Base-by-base conservation (phyloP, 2,797 vertebrate genomes). In the Sebastes cheni region DNA sequence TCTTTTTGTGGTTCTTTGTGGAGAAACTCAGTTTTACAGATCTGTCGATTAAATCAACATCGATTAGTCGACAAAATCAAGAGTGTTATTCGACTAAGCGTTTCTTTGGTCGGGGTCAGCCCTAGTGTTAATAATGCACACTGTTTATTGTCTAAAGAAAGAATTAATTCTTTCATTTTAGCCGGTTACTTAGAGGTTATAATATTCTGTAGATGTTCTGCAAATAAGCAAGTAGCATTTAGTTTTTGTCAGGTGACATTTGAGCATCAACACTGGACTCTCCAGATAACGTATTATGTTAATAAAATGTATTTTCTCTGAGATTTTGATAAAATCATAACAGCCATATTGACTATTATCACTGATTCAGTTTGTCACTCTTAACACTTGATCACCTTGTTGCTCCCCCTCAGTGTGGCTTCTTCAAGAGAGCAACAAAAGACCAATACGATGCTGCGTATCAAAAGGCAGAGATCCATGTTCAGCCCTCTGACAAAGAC, bases 401-500 rank as follows among this genome's bases (percentile, higher is more conserved):
- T 97, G 95, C 97, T 76, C 97, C 96, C 91, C 96, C 96, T 92
- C 97, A 99, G 99, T 99, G 98, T 94, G 98, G 98, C 92, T 99
- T 99, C 98, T 99, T 99, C 99, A 99, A 97, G 97, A 98, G 97
- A 96, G 95, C 95, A 95, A 95, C 97, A 93, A 98, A 98, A 98
- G 97, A 98, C 95, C 96, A 98, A 89, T 97, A 96, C 66, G 96
- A 98, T 94, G 97, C 97, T 88, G 96, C 97, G 68, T 98, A 97
- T 97, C 98, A 99, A 95, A 99, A 98, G 97, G 98, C 98, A 97
- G 97, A 99, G 96, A 98, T 99, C 97, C 97, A 98, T 95, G 94
- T 97, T 97, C 98, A 99, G 97, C 97, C 98, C 4, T 99, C 98
- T 97, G 98, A 99, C 96, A 99, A 98, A 97, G 98, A 99, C 92